phyloP scores from a whole-genome alignment of 2,888 invertebrate species.

The Monochamus alternatus region DNA sequence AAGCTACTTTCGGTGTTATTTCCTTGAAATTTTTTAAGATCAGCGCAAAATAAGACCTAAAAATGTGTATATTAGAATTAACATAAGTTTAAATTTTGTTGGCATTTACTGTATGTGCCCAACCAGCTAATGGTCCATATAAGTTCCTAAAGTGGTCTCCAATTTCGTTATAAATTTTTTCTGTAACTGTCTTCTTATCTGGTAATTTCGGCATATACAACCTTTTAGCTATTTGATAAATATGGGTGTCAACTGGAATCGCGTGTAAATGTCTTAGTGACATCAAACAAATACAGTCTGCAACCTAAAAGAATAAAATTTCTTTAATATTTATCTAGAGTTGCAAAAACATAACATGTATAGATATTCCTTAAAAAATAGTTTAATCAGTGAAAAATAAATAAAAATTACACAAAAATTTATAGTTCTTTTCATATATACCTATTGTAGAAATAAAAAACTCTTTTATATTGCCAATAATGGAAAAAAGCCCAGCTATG shows the following conservation, averaged over 20 bases:
- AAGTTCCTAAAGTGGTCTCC: conserved; percentile 84
- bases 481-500: no score
- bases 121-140: conserved; percentile 92
- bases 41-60: conserved; percentile 87
- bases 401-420: no score
- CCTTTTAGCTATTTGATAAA: conserved; percentile 90
- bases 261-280: conserved; percentile 90
- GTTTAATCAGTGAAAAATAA: no score
- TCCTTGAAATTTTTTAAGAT: conserved; percentile 81
- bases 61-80: conserved; percentile 48
- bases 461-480: no score
- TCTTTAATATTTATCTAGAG: no score
- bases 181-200: conserved; percentile 84
- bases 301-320: conserved; percentile 77
- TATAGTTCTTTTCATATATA: no score
- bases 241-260: conserved; percentile 97
- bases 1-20: conserved; percentile 34
- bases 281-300: conserved; percentile 98
- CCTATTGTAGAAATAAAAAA: no score
- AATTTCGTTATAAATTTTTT: conserved; percentile 89
- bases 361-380: no score
- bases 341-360: no score
- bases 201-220: conserved; percentile 86
- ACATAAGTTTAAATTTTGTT: background rate
- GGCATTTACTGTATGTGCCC: conserved; percentile 91